phyloP scores from a whole-genome alignment of 2,888 invertebrate species.

The Tetramorium bicarinatum region DNA sequence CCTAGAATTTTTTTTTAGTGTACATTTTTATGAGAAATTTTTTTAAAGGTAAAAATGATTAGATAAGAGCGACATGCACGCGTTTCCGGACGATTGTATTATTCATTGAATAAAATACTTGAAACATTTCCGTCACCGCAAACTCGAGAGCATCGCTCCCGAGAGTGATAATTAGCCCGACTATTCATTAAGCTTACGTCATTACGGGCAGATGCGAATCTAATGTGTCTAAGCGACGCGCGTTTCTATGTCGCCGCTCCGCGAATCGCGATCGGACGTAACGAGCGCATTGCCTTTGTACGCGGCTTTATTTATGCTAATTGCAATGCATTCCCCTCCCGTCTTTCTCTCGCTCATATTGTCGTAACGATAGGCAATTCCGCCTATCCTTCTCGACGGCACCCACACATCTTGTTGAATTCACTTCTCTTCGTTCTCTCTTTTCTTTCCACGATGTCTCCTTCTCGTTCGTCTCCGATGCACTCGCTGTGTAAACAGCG shows the following conservation, averaged over 20 bases:
- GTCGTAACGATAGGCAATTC: not conserved
- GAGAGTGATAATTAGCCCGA: not conserved
- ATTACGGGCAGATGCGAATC: constrained; percentile 26
- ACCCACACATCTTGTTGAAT: not conserved
- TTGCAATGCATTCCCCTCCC: constrained; percentile 8
- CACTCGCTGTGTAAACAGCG: constrained; percentile 36
- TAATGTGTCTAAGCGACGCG: not conserved
- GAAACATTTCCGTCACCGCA: not conserved
- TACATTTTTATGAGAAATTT: not conserved
- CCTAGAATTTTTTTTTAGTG: too few relatives aligned
- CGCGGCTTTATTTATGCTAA: constrained; percentile 44
- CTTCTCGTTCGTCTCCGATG: constrained; percentile 16
- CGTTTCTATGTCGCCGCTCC: not conserved
- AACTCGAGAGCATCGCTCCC: not conserved
- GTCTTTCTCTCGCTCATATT: not conserved
- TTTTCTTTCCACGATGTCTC: constrained; percentile 32
- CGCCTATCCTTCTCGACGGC: not conserved
- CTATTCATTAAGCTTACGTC: constrained; percentile 45
- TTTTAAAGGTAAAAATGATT: not conserved
- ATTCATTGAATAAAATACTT: not conserved
- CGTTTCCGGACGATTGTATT: not conserved
- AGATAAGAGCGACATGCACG: not conserved
- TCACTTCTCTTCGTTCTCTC: constrained; percentile 6
- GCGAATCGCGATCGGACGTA: constrained; percentile 7
- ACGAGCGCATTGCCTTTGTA: not conserved